A percentile compares a stretch with the other conserved stretches of the same genome.
phyloP scores from a whole-genome alignment of 2,888 invertebrate species.

The Lapara coniferarum region DNA sequence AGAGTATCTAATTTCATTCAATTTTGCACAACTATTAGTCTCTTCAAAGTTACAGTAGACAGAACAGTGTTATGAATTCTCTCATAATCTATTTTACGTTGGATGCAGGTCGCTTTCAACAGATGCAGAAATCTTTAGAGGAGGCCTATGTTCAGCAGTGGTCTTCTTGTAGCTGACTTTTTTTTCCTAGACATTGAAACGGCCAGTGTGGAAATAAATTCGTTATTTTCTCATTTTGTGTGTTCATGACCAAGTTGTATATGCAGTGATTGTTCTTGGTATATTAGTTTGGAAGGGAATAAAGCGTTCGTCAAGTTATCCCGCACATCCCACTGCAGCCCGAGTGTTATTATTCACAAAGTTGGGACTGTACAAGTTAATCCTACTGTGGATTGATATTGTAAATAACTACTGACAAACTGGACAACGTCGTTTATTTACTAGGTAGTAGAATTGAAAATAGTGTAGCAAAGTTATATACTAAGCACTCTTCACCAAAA shows the following conservation, averaged over 20 bases:
- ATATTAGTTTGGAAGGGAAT: slow-evolving; percentile 3
- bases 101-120: no score
- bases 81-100: no score
- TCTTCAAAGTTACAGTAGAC: no score
- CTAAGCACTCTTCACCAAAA: no score
- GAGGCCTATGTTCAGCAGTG: no score
- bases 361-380: neutral
- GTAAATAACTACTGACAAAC: neutral
- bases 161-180: no score
- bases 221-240: neutral
- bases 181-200: no score
- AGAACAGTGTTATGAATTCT: no score
- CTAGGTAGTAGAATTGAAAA: neutral
- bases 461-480: neutral
- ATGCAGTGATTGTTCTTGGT: slow-evolving; percentile 2
- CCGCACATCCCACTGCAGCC: neutral
- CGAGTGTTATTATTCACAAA: neutral
- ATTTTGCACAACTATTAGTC: no score
- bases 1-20: no score
- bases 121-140: no score
- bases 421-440: neutral
- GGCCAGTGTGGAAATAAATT: neutral
- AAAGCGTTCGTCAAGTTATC: neutral
- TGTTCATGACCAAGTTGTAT: neutral
- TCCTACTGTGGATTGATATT: neutral